Evolutionary conservation across 2,113 vertebrate species (phyloP), one percentile per base, ranked within the genome.

Genomic region (Cynocephalus volans): DNA sequence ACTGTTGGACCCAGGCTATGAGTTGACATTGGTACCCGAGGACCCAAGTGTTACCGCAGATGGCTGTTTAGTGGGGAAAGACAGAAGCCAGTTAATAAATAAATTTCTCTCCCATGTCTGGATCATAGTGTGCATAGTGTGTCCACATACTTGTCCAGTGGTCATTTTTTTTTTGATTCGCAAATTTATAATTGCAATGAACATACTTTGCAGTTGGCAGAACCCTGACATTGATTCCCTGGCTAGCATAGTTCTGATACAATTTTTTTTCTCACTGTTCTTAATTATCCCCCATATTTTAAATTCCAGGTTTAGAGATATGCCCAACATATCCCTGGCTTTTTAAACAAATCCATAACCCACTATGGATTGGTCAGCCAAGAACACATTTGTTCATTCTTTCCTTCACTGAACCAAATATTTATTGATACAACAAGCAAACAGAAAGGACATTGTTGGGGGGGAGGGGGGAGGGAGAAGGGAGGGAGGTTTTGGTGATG

Each of bases 291-390:
- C 31, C 10, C 3, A 77, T 86, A 65, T 76, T 26, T 23, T 91
- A 76, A 79, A 90, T 41, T 84, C n/a, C 19, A 75, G 75, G 11
- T 81, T 90, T 41, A 88, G 62, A 87, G 13, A 56, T 94, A 84
- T 7, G 36, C 8, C 19, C 15, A 76, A 75, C 41, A 12, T 64
- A 52, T 67, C 14, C 19, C 12, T 72, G 85, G 9, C 3, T 73
- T 72, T 89, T 92, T 54, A 89, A 90, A 90, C 19, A 85, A 58
- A 86, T 87, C 8, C 33, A 50, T 83, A 96, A 69, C 17, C 6
- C 1, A 36, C 10, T 82, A 80, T 73, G 31, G 18, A 19, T 84
- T 83, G 5, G 10, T 73, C 26, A 72, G 19, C 13, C n/a, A 95
- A 56, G 65, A 82, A 69, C 0, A 17, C 3, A 75, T 85, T 76